Evolutionary conservation across 2,888 invertebrate species (phyloP).

Genomic region (Agrotis puta): DNA sequence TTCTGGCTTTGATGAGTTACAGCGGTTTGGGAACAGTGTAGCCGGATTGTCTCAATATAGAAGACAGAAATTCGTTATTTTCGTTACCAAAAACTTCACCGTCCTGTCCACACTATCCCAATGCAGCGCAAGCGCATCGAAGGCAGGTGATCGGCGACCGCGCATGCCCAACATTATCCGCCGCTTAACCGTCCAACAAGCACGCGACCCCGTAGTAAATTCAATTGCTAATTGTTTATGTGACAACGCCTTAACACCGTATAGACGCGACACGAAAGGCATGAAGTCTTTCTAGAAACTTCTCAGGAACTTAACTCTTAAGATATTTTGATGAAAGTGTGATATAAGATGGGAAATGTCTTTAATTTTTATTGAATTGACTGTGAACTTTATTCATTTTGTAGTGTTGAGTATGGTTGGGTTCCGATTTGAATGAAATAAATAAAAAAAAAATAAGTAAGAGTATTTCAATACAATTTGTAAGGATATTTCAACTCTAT

Average conservation of each 20-base stretch:
- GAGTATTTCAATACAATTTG: no score
- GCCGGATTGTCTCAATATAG: no score
- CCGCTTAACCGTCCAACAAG: conserved; percentile 66
- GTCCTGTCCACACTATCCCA: conserved; percentile 31
- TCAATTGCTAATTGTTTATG: conserved; percentile 75
- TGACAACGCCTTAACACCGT: conserved; percentile 37
- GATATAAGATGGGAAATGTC: conserved; percentile 11
- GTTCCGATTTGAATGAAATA: neutral
- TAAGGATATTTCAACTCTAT: neutral
- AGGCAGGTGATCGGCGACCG: conserved; percentile 68
- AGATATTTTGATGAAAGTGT: conserved; percentile 41
- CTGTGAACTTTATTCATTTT: neutral
- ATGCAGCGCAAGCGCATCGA: conserved; percentile 39
- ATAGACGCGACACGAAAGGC: conserved; percentile 48
- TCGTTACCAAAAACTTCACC: neutral
- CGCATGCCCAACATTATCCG: conserved; percentile 65
- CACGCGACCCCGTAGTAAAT: conserved; percentile 75
- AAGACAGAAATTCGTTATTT: no score
- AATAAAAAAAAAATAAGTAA: no score
- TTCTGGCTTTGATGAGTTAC: no score
- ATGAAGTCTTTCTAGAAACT: conserved; percentile 1
- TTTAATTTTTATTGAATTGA: neutral
- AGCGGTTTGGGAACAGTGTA: no score
- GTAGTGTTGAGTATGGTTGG: neutral
- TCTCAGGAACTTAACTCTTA: conserved; percentile 6